Evolutionary conservation across 92 coral and sea anemone species (phyloP).

Genomic region (Micromussa lordhowensis): DNA sequence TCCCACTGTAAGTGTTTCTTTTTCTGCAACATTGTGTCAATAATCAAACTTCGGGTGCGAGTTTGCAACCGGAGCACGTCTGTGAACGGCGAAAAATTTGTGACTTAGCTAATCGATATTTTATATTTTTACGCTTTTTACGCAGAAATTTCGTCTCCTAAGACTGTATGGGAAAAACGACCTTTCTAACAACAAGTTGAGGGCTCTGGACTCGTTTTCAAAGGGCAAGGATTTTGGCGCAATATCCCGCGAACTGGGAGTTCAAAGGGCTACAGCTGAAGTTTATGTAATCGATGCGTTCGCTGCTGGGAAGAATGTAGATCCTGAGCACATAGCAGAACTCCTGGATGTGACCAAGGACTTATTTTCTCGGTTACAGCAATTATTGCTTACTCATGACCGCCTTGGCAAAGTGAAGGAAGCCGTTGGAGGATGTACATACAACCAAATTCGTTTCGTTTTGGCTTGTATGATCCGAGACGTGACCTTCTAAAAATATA

Average conservation of each 20-base stretch:
- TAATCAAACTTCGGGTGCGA: not conserved
- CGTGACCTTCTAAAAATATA: too few species aligned
- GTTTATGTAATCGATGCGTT: not conserved
- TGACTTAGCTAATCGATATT: too few species aligned
- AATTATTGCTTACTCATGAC: not conserved
- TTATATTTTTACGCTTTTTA: not conserved
- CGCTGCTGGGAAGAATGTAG: not conserved
- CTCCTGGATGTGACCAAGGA: constrained; percentile 5
- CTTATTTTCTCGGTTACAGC: too few species aligned
- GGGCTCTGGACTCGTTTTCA: constrained; percentile 18
- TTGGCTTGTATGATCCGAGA: not conserved
- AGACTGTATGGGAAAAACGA: constrained; percentile 6
- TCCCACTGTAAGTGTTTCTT: not conserved
- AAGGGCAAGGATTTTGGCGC: constrained; percentile 8
- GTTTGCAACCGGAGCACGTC: too few species aligned
- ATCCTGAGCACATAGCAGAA: not conserved
- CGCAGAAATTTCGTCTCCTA: not conserved
- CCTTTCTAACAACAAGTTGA: not conserved
- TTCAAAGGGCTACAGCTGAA: not conserved
- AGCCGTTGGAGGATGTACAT: not conserved
- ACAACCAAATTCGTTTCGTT: constrained; percentile 21
- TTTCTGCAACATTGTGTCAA: not conserved
- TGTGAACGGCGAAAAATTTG: too few species aligned
- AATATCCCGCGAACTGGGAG: not conserved
- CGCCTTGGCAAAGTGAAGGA: not conserved